These are phyloP conservation scores for Pangasius djambal DNA, from an alignment of 2,797 vertebrate genomes.

Conservation along the genomic window DNA sequence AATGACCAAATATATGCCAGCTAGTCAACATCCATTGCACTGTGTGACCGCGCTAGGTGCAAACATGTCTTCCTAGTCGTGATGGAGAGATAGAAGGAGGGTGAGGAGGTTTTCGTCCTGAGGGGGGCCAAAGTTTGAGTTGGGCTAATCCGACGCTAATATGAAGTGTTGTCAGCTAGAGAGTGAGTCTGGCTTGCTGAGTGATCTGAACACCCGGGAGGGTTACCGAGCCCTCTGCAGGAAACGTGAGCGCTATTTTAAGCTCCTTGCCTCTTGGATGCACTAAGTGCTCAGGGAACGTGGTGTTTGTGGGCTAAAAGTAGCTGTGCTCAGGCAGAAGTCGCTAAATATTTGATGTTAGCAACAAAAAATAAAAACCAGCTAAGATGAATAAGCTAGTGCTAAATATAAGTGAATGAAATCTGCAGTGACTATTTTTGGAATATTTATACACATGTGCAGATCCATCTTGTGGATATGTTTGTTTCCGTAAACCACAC, in stretches of 20 bases:
- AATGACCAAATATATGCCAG: neutral
- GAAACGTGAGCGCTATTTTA: conserved; percentile 54
- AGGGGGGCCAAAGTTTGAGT: conserved; percentile 18
- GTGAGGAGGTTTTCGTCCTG: neutral
- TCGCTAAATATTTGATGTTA: conserved; percentile 49
- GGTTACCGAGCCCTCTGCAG: conserved; percentile 29
- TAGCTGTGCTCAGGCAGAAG: conserved; percentile 36
- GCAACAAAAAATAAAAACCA: conserved; percentile 34
- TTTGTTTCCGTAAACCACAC: neutral
- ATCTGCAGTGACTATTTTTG: neutral
- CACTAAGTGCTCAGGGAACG: conserved; percentile 41
- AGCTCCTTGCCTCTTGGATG: conserved; percentile 34
- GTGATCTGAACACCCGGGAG: conserved; percentile 35
- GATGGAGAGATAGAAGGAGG: neutral
- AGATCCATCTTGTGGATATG: neutral
- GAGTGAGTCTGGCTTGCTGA: conserved; percentile 36
- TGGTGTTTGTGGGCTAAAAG: conserved; percentile 46
- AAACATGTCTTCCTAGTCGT: neutral
- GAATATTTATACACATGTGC: neutral
- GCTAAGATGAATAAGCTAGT: neutral
- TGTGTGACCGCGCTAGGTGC: neutral
- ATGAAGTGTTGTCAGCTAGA: conserved; percentile 21
- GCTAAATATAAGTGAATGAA: neutral
- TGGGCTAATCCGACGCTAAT: conserved; percentile 33
- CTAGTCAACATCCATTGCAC: neutral